These are phyloP conservation scores for Mactromeris polynyma DNA, from an alignment of 2,888 invertebrate genomes.

Conservation along the genomic window DNA sequence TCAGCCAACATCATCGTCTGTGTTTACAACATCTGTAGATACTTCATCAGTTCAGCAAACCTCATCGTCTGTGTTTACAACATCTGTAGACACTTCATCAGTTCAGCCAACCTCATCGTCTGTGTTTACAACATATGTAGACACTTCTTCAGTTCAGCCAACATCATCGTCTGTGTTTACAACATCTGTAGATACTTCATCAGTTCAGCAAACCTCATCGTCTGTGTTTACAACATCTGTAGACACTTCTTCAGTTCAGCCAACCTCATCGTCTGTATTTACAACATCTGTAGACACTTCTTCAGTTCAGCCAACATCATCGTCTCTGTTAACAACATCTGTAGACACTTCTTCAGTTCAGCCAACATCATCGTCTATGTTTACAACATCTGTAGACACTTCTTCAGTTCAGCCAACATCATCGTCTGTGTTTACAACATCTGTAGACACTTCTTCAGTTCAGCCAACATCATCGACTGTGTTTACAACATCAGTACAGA, in stretches of 20 bases:
- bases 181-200: neutral
- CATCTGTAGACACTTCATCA: neutral
- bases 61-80: neutral
- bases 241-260: neutral
- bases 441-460: constrained; percentile 25
- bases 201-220: neutral
- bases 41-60: constrained; percentile 5
- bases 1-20: neutral
- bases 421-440: neutral
- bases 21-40: constrained; percentile 28
- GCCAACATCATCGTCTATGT: neutral
- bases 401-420: constrained; percentile 24
- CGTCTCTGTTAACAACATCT: no score
- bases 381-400: neutral
- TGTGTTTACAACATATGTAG: neutral
- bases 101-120: neutral
- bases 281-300: neutral
- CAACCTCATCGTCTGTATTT: constrained; percentile 4
- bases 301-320: neutral
- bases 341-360: neutral
- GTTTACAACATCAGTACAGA: neutral
- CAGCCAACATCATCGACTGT: neutral
- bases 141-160: neutral
- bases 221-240: constrained; percentile 23
- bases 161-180: neutral